phyloP scores from a whole-genome alignment of 2,113 vertebrate genomes.

The Ctenodactylus gundi region DNA sequence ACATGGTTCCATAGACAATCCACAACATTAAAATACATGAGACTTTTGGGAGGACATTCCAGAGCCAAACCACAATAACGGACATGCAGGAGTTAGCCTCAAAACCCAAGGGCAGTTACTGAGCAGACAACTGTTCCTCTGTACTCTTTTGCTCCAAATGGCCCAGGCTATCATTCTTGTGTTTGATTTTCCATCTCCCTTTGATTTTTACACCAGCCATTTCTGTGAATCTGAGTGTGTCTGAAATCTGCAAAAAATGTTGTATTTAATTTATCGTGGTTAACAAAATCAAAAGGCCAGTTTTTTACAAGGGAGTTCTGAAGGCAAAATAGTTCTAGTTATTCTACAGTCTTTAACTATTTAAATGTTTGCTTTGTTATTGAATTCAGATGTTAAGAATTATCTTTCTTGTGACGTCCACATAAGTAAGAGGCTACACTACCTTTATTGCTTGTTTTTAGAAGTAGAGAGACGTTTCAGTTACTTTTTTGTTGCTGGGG shows the following conservation, averaged over 20 bases:
- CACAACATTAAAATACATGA: no score
- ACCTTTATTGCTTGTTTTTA: background rate
- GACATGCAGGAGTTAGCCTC: background rate
- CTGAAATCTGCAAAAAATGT: background rate
- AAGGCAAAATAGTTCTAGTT: background rate
- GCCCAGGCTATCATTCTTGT: no score
- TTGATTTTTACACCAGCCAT: background rate
- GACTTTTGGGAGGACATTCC: no score
- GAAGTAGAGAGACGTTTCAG: no score
- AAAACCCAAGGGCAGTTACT: no score
- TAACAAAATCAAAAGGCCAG: background rate
- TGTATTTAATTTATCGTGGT: background rate
- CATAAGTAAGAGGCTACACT: background rate
- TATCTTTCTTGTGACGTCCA: background rate
- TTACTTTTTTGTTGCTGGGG: no score
- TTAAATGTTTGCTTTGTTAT: background rate
- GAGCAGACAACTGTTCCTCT: background rate
- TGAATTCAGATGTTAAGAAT: background rate
- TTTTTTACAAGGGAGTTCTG: background rate
- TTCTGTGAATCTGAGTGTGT: background rate
- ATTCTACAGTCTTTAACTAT: background rate
- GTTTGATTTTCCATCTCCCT: background rate
- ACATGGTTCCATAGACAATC: no score
- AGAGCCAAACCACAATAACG: no score
- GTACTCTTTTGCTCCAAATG: background rate